Evolutionary conservation across 1,140 invertebrate genomes (phyloP), one percentile per base, ranked within the genome.

Genomic region (Diprion similis): DNA sequence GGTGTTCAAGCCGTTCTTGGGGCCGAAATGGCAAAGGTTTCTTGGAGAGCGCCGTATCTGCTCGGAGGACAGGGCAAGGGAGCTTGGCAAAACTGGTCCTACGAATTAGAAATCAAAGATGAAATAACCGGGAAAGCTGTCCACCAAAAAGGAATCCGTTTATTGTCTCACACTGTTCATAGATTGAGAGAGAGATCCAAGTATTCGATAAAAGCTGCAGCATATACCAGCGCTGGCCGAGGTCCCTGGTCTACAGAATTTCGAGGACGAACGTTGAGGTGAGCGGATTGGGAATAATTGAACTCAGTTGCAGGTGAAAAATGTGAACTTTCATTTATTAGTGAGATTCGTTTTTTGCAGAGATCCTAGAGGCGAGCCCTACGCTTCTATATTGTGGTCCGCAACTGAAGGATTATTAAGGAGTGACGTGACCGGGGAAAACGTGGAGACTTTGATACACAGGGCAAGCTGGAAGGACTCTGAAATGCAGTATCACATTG

Each of bases 81-180:
- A 0, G 94, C 96, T 0, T 97, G 95, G 92, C 93, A 94, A 78
- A 92, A 93, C 75, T 98, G 96, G 95, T 91, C 90, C 0, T 98
- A 96, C 84, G 92, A 95, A 81, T 87, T 98, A 18, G 91, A 92
- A 76, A 89, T 96, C 0, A 91, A 90, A 75, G 91, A 94, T 75
- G 89, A 90, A 73, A 81, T 89, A 2, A 87, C 86, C 6, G 89
- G 90, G 0, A 81, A 88, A 64, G 88, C 84, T 9, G 86, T 89
- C 19, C 88, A 79, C 77, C 84, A 88, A 51, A 88, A 84, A 65
- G 88, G 92, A 66, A 93, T 95, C 11, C 91, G 88, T 1, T 89
- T 90, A 6, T 92, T 92, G 0, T 89, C 89, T 19, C 91, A 92
- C 48, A 90, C 91, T 0, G 90, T 96, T 24, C 87, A 91, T 71